Evolutionary conservation across 2,797 vertebrate genomes (phyloP).

Genomic region (Phataginus tetradactyla): DNA sequence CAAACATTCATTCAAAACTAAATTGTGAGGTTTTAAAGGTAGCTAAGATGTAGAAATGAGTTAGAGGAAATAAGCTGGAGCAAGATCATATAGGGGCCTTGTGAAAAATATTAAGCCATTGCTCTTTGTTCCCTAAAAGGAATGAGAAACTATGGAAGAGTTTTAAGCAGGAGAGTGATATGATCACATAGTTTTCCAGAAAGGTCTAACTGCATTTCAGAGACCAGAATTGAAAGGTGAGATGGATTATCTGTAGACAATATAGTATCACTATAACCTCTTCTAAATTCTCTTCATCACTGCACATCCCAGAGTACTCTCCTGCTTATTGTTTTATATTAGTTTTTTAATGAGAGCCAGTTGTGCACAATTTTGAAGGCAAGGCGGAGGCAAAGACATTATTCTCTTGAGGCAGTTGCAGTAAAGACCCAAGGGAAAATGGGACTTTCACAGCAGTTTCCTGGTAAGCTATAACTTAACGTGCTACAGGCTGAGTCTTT

Average conservation of each 20-base stretch:
- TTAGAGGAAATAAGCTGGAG: constrained; percentile 24
- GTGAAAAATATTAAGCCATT: constrained; percentile 30
- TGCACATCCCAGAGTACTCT: background rate
- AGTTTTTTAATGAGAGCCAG: constrained; percentile 51
- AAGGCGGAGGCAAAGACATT: constrained; percentile 37
- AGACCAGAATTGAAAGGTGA: background rate
- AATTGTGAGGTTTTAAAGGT: background rate
- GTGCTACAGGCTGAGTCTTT: background rate
- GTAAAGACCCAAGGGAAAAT: constrained; percentile 34
- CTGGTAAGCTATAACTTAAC: background rate
- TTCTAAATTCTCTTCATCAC: background rate
- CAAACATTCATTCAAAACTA: background rate
- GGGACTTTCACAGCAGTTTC: constrained; percentile 27
- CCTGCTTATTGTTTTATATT: background rate
- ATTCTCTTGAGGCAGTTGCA: constrained; percentile 11
- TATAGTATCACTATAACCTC: background rate
- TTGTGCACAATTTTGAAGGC: background rate
- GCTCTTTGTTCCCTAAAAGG: background rate
- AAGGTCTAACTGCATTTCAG: constrained; percentile 27
- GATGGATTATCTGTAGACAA: background rate
- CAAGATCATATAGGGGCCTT: constrained; percentile 19
- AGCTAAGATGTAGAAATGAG: constrained; percentile 1
- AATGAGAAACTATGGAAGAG: constrained; percentile 37
- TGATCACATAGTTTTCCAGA: background rate
- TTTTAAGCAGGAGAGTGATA: constrained; percentile 15